Base-by-base conservation (phyloP, 2,113 vertebrate species). In the Pangasianodon gigas region DNA sequence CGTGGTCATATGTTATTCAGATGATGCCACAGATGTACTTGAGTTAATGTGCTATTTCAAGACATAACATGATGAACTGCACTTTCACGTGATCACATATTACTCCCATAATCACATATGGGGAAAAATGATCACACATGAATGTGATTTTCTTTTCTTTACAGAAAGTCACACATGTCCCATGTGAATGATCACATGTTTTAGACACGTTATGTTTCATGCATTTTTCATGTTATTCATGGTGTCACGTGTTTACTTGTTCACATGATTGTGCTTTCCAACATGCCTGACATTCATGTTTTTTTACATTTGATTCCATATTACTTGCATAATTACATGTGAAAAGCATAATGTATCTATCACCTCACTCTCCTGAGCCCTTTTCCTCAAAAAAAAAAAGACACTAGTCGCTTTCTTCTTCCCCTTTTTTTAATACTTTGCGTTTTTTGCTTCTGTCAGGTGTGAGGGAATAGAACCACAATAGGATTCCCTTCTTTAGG, bases 401-500 rank as follows among this genome's bases (percentile, higher is more conserved):
- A 67, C 13, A 32, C 67, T 4, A 7, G 0, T 9, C 19, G 3
- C 26, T 75, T 21, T 24, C 8, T 10, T 60, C n/a, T 13, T 3
- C 18, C 0, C 10, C 44, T 14, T 41, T 65, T 44, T 32, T 37
- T 29, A 4, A 79, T 29, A 21, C 56, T 26, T 4, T 6, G 21
- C 8, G 32, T 84, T 24, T 80, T 79, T 75, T 54, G 79, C 58
- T 88, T 48, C 48, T 75, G 65, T 85, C 74, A 89, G 83, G 56
- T 88, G 37, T 82, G 54, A 87, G 48, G 32, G 4, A 37, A 80
- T 48, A 82, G 60, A 48, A 51, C 48, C 79, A 32, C 48, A 48
- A 54, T 19, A 81, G 79, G 77, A 91, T 91, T 92, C 90, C 69
- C 90, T 86, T 69, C 89, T 56, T 84, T 84, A 90, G 21, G 90